Conservation (phyloP, 2,797 vertebrate species). For the Pygocentrus nattereri region DNA sequence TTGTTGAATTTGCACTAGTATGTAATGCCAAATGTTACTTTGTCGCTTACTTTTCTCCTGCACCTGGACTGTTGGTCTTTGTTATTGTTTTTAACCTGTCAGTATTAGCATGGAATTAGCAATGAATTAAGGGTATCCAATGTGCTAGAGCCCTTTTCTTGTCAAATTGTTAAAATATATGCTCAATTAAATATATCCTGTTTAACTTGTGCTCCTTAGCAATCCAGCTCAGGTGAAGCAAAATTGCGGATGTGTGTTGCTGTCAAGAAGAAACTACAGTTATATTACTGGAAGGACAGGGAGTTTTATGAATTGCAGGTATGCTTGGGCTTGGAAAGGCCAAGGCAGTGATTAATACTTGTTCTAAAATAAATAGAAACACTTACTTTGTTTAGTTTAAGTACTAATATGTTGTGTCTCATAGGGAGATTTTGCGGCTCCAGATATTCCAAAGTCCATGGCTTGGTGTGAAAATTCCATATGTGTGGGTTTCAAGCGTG, state of each 20-base stretch:
- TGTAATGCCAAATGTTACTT: neutral
- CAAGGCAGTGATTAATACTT: neutral
- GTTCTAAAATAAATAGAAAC: neutral
- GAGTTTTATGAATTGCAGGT: constrained; percentile 97
- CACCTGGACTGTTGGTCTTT: neutral
- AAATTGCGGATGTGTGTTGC: constrained; percentile 94
- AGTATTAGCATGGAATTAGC: no score
- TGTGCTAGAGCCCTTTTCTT: neutral
- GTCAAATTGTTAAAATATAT: no score
- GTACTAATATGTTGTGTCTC: neutral
- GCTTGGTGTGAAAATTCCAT: constrained; percentile 99
- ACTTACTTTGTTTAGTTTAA: neutral
- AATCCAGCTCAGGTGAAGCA: constrained; percentile 87
- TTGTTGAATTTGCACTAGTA: neutral
- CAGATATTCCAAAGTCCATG: constrained; percentile 98
- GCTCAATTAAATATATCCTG: neutral
- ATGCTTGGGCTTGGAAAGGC: neutral
- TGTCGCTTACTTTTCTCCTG: neutral
- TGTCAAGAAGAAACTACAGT: constrained; percentile 93
- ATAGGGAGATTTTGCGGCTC: constrained; percentile 92
- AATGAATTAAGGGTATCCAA: no score
- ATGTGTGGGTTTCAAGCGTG: constrained; percentile 97
- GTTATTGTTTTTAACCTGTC: neutral
- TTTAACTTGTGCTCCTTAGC: constrained; percentile 70
- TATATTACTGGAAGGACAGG: constrained; percentile 97